Base-by-base conservation (phyloP, 2,888 invertebrate species). In the Chloroclysta siterata region DNA sequence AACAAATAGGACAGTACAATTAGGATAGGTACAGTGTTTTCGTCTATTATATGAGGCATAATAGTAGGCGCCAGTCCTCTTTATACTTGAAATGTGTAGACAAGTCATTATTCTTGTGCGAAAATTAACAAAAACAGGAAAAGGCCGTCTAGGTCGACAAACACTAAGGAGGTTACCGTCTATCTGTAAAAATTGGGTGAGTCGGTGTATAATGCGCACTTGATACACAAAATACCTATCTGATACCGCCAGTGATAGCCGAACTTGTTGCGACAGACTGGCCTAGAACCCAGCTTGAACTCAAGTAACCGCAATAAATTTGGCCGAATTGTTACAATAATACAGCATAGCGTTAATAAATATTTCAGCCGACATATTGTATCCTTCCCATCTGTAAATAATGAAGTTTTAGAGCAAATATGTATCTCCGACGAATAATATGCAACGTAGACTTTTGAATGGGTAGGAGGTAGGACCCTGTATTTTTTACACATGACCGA, bases 281-380 rank as follows among this genome's bases (percentile, higher is more conserved):
- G 82, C 91, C 91, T 90, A 91, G 91, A 91, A 92, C 91, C 82
- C 83, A 67, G 68, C 66, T 52, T 87, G 89, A 90, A 90, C 90
- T 84, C 84, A 70, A 87, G 84, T 90, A 84, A 81, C 90, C 90
- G 86, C 85, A 86, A 87, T 90, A 85, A 65, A 65, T 67, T 72
- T 76, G 77, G 76, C 82, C 78, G 79, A 84, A 81, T 82, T 80
- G 76, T 75, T 70, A 76, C 73, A 73, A 75, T 75, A 74, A 73
- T 65, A 68, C 67, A 72, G 72, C 80, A 79, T 81, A 79, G 68
- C 70, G 65, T 60, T 61, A 54, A 52, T 63, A 65, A 54, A 60
- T 48, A 17, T 13, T 54, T 42, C 29, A 52, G 59, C 11, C 53
- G 13, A 42, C 5, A 39, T 39, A 0, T 11, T 39, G 36, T 39